These are phyloP conservation scores for Istiophorus platypterus DNA, from an alignment of 2,113 vertebrate genomes.

Conservation along the genomic window DNA sequence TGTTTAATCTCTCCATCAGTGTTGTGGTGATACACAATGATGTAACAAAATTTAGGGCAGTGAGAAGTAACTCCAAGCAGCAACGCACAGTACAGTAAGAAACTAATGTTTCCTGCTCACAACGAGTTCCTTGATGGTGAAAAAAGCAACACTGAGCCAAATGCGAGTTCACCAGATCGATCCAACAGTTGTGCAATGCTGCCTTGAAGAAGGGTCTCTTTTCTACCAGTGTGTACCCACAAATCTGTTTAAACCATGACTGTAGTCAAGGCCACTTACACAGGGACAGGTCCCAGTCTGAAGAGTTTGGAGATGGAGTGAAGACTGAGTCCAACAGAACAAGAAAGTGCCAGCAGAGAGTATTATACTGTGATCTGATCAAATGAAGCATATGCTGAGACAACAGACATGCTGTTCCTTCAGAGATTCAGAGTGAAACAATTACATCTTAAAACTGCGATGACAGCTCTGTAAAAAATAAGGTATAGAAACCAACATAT, in stretches of 20 bases:
- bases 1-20: slow-evolving; percentile 11
- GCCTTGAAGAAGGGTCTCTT: too few species aligned
- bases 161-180: neutral
- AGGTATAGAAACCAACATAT: neutral
- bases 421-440: too few species aligned
- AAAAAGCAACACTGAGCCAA: neutral
- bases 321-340: neutral
- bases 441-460: too few species aligned
- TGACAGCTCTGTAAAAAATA: too few species aligned
- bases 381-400: neutral
- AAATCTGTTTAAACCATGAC: neutral
- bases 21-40: slow-evolving; percentile 19
- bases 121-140: neutral
- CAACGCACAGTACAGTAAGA: slow-evolving; percentile 10
- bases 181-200: neutral
- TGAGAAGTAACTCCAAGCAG: slow-evolving; percentile 24
- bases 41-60: slow-evolving; percentile 24
- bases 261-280: too few species aligned
- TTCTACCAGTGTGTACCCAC: neutral
- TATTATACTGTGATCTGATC: neutral
- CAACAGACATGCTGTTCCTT: too few species aligned
- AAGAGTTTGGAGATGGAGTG: neutral
- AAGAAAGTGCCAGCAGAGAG: neutral
- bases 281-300: neutral
- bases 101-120: slow-evolving; percentile 1